Conservation (phyloP, 2,797 vertebrate genomes). For the Chaenodraco wilsoni region DNA sequence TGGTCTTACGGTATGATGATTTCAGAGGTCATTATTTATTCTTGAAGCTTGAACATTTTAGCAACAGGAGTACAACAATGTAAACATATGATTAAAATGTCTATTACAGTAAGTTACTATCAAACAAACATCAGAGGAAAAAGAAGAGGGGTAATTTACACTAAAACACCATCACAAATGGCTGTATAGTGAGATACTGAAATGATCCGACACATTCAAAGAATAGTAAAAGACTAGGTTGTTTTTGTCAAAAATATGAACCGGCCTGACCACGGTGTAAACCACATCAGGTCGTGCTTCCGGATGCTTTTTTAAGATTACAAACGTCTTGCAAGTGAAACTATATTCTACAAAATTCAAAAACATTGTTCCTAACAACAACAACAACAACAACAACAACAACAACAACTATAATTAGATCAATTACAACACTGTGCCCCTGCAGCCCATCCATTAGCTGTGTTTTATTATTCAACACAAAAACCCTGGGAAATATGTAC, state of each 20-base stretch:
- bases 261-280: too few relatives aligned
- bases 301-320: not conserved
- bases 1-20: not conserved
- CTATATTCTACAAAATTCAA: not conserved
- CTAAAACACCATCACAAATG: too few relatives aligned
- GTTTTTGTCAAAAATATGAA: too few relatives aligned
- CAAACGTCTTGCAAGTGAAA: not conserved
- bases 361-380: not conserved
- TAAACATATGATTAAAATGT: too few relatives aligned
- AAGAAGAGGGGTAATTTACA: too few relatives aligned
- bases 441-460: conserved; percentile 17
- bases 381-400: too few relatives aligned
- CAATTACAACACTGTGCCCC: conserved; percentile 8
- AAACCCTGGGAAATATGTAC: conserved; percentile 42
- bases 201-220: too few relatives aligned
- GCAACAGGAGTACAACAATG: not conserved
- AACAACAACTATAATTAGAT: not conserved
- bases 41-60: not conserved
- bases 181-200: too few relatives aligned
- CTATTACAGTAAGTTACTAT: too few relatives aligned
- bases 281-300: too few relatives aligned
- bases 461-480: conserved; percentile 46
- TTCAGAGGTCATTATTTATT: not conserved
- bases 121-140: too few relatives aligned
- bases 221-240: too few relatives aligned